phyloP scores from a whole-genome alignment of 2,113 vertebrate genomes.

The Dinomys branickii region DNA sequence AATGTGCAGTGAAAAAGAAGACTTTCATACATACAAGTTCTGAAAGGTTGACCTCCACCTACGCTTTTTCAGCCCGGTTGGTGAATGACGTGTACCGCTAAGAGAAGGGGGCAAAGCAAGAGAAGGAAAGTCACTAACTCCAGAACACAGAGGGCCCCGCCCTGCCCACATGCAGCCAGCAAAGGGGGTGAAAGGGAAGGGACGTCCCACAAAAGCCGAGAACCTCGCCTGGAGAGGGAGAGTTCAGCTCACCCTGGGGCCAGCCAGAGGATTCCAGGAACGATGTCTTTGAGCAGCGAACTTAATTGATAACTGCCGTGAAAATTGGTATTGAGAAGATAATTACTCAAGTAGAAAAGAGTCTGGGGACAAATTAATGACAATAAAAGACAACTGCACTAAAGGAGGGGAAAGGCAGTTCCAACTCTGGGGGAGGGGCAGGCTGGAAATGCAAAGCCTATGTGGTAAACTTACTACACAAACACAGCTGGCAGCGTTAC shows the following conservation, averaged over 20 bases:
- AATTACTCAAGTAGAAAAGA: not conserved
- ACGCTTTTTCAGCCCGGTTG: not conserved
- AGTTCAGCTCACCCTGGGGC: not conserved
- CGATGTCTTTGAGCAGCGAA: not conserved
- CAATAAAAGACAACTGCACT: not conserved
- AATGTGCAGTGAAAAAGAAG: not conserved
- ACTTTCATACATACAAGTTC: not conserved
- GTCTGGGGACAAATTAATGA: not conserved
- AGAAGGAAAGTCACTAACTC: not conserved
- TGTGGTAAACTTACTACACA: not conserved
- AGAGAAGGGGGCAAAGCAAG: not conserved
- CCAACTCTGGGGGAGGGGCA: not conserved
- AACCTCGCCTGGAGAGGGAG: not conserved
- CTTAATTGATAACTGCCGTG: not conserved
- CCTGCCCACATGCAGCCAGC: not conserved
- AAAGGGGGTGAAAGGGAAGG: not conserved
- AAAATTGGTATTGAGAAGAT: not conserved
- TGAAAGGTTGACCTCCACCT: not conserved
- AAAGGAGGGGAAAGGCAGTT: not conserved
- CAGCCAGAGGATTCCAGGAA: not conserved
- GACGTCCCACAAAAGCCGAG: not conserved
- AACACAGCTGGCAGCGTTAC: not conserved
- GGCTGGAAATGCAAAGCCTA: not conserved
- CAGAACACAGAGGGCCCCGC: not conserved
- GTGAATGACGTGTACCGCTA: not conserved